These are phyloP conservation scores for Scalopus aquaticus DNA, from an alignment of 2,113 vertebrate genomes.

Conservation along the genomic window DNA sequence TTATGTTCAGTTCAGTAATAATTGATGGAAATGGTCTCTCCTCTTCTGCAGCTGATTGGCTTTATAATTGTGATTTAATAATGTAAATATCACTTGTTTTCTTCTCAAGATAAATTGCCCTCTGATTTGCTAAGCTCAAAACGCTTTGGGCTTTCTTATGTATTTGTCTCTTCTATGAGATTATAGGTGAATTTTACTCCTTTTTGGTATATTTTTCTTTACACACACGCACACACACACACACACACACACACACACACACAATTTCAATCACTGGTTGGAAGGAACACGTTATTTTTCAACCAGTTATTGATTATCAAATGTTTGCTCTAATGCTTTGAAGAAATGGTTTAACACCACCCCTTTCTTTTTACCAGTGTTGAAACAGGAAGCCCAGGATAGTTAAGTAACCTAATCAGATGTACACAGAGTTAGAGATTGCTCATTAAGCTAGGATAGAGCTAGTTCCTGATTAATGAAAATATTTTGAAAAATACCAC, in stretches of 20 bases:
- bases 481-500: neutral
- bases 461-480: neutral
- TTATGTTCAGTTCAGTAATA: constrained; percentile 84
- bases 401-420: neutral
- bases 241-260: too few relatives aligned
- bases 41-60: constrained; percentile 81
- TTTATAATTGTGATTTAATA: constrained; percentile 85
- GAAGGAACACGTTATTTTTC: neutral
- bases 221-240: neutral
- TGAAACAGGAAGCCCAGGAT: neutral
- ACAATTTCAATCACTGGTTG: neutral
- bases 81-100: constrained; percentile 84
- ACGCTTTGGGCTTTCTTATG: constrained; percentile 33
- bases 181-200: neutral
- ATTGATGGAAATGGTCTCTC: constrained; percentile 82
- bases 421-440: neutral
- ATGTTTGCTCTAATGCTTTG: neutral
- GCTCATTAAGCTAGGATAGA: too few relatives aligned
- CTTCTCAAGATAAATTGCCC: constrained; percentile 78
- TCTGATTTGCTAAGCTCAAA: constrained; percentile 71
- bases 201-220: constrained; percentile 10
- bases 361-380: neutral
- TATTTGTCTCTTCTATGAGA: neutral
- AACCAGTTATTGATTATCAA: neutral
- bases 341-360: neutral